Evolutionary conservation across 1,140 invertebrate species (phyloP).

Genomic region (Parapsyche elsis): DNA sequence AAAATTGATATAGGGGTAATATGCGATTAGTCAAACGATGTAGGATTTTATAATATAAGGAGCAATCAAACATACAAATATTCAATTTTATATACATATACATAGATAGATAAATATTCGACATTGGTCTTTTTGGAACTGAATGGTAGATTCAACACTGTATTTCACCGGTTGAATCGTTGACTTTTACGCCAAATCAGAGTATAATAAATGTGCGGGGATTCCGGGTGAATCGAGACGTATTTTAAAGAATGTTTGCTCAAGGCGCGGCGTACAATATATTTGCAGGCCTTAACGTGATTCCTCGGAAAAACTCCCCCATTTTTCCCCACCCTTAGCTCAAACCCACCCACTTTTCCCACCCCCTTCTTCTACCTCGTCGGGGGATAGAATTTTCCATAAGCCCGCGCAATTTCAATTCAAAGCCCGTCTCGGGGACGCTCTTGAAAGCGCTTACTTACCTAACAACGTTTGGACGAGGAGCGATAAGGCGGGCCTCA

Average conservation of each 20-base stretch:
- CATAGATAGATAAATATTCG: too few relatives aligned
- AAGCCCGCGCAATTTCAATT: slow-evolving; percentile 55
- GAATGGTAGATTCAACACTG: too few relatives aligned
- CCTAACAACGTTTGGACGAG: slow-evolving; percentile 52
- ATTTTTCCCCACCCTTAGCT: slow-evolving; percentile 37
- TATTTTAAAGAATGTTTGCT: slow-evolving; percentile 35
- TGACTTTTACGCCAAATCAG: too few relatives aligned
- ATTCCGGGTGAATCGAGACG: slow-evolving; percentile 13
- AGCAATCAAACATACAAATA: too few relatives aligned
- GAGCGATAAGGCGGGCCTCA: slow-evolving; percentile 50
- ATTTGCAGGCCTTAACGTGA: slow-evolving; percentile 46
- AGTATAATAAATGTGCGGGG: neutral
- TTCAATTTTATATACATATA: too few relatives aligned
- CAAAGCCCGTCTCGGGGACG: slow-evolving; percentile 51
- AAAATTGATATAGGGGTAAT: too few relatives aligned
- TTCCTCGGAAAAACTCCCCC: slow-evolving; percentile 40
- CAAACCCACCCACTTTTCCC: neutral
- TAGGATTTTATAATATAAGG: too few relatives aligned
- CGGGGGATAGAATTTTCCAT: slow-evolving; percentile 53
- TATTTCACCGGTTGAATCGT: too few relatives aligned
- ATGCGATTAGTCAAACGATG: too few relatives aligned
- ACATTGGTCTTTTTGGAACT: too few relatives aligned
- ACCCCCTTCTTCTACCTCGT: slow-evolving; percentile 33
- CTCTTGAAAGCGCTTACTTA: slow-evolving; percentile 52
- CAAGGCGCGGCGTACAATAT: slow-evolving; percentile 28